Percentiles rank a stretch among this genome's conserved stretches.
These are phyloP conservation scores for Taenaris catops DNA, from an alignment of 2,888 invertebrate species.

Conservation along the genomic window DNA sequence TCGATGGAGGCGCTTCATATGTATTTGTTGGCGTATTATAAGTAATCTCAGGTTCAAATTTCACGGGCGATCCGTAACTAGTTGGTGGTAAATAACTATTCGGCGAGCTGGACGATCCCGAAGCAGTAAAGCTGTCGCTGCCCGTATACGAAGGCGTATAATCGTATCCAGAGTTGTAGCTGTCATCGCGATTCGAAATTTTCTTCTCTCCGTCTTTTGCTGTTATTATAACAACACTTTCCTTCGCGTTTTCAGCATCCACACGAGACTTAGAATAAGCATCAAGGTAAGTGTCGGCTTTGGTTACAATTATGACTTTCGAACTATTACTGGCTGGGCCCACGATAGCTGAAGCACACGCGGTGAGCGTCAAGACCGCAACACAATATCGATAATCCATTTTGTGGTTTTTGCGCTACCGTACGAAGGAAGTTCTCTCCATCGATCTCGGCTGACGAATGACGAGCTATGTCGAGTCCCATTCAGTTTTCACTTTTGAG, in stretches of 20 bases:
- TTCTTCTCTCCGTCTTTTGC: conserved; percentile 71
- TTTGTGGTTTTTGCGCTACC: conserved; percentile 44
- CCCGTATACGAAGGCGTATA: conserved; percentile 58
- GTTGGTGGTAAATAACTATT: conserved; percentile 45
- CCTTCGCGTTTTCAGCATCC: conserved; percentile 66
- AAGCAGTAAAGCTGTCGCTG: conserved; percentile 49
- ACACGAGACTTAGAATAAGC: conserved; percentile 81
- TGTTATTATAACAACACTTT: conserved; percentile 64
- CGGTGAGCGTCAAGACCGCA: conserved; percentile 43
- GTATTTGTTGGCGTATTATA: conserved; percentile 52
- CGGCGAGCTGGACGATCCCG: conserved; percentile 40
- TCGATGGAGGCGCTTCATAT: conserved; percentile 51
- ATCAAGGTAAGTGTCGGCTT: conserved; percentile 82
- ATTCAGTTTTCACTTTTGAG: conserved; percentile 78
- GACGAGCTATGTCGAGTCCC: conserved; percentile 55
- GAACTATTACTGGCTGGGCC: conserved; percentile 56
- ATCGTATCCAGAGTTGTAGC: conserved; percentile 60
- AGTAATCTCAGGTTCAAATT: conserved; percentile 50
- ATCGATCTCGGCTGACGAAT: conserved; percentile 72
- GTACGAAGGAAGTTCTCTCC: conserved; percentile 62
- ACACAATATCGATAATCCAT: conserved; percentile 48
- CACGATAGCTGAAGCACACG: conserved; percentile 54
- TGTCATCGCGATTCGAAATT: conserved; percentile 67
- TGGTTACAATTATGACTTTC: conserved; percentile 38
- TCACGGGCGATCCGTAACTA: conserved; percentile 45